A percentile compares a stretch with the other conserved stretches of the same genome.
phyloP scores from a whole-genome alignment of 2,888 invertebrate species.

The Calephelis perditalis region DNA sequence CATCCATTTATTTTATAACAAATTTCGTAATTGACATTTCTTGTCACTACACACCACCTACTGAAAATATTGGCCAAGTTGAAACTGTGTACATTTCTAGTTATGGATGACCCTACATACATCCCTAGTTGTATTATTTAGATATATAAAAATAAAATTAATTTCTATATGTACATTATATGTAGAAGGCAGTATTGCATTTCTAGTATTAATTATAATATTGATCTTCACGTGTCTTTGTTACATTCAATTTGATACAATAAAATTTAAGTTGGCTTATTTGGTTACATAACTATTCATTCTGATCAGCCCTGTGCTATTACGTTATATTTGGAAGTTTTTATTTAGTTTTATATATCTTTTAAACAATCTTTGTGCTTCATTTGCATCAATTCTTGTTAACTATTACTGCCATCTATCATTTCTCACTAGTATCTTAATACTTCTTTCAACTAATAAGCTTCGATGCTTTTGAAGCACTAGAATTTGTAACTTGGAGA shows the following conservation, averaged over 20 bases:
- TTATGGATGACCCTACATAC: no score
- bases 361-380: constrained; percentile 55
- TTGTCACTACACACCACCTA: no score
- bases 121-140: no score
- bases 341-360: constrained; percentile 64
- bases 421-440: background rate
- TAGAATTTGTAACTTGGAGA: constrained; percentile 45
- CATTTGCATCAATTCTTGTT: constrained; percentile 41
- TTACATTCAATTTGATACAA: constrained; percentile 29
- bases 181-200: no score
- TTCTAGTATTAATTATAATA: background rate
- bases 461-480: constrained; percentile 55
- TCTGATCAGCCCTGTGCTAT: constrained; percentile 49
- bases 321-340: constrained; percentile 47
- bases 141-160: no score
- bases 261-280: constrained; percentile 37
- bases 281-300: constrained; percentile 35
- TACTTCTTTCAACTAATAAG: constrained; percentile 1
- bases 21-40: no score
- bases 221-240: background rate
- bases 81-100: no score
- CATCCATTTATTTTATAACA: no score
- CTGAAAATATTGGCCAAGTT: no score
- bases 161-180: no score
- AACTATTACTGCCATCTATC: background rate